Percentiles rank a stretch among this genome's conserved stretches.
Evolutionary conservation across 2,113 vertebrate species (phyloP).

Genomic region (Anthoscopus minutus): DNA sequence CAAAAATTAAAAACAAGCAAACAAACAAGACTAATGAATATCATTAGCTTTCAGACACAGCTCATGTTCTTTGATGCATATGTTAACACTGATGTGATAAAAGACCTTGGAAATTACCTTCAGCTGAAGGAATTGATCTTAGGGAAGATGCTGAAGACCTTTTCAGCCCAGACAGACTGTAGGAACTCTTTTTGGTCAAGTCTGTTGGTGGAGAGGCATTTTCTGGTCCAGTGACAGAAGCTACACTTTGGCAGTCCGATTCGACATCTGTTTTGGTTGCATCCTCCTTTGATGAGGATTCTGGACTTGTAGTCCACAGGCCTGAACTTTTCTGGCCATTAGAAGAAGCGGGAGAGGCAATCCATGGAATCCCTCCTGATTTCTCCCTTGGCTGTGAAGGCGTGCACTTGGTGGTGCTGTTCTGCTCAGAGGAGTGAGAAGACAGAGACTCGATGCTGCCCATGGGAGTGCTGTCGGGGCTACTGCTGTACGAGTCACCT

Average conservation of each 20-base stretch:
- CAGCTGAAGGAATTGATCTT: slow-evolving; percentile 86
- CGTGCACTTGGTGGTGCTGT: slow-evolving; percentile 75
- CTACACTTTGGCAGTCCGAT: slow-evolving; percentile 84
- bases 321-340: slow-evolving; percentile 79
- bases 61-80: not conserved
- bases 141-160: slow-evolving; percentile 84
- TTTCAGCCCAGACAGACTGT: slow-evolving; percentile 68
- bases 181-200: slow-evolving; percentile 77
- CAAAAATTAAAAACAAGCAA: not conserved
- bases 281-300: slow-evolving; percentile 87
- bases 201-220: slow-evolving; percentile 69
- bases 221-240: slow-evolving; percentile 72
- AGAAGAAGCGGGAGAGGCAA: slow-evolving; percentile 70
- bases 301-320: slow-evolving; percentile 85
- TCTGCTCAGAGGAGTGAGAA: slow-evolving; percentile 97
- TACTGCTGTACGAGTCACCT: slow-evolving; percentile 97
- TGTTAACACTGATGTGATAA: not conserved
- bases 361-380: slow-evolving; percentile 71
- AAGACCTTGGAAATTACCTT: slow-evolving; percentile 72
- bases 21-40: not conserved
- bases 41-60: not conserved
- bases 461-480: slow-evolving; percentile 92
- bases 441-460: slow-evolving; percentile 96
- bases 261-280: slow-evolving; percentile 85
- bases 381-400: slow-evolving; percentile 79